A percentile compares a stretch with the other conserved stretches of the same genome.
phyloP scores from a whole-genome alignment of 2,888 invertebrate genomes.

The Bellardia bayeri region DNA sequence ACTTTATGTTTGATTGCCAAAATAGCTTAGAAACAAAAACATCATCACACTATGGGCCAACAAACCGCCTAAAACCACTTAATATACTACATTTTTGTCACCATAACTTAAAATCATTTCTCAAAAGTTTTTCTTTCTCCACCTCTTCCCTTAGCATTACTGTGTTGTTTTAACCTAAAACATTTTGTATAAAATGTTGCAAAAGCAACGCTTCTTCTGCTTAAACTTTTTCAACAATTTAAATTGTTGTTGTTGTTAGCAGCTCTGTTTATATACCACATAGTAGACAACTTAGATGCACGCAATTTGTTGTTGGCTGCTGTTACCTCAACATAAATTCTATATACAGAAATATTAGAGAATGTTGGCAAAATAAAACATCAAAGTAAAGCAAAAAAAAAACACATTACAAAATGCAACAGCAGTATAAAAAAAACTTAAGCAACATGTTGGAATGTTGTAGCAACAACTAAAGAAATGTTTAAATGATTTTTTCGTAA shows the following conservation, averaged over 20 bases:
- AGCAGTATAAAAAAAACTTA: conserved; percentile 36
- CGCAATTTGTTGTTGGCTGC: conserved; percentile 31
- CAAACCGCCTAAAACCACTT: too few relatives aligned
- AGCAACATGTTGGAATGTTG: conserved; percentile 75
- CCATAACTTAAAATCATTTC: conserved; percentile 6
- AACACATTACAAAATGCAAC: conserved; percentile 42
- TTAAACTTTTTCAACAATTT: conserved; percentile 9
- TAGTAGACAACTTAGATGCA: conserved; percentile 31
- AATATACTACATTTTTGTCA: conserved; percentile 14
- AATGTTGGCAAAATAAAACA: conserved; percentile 32
- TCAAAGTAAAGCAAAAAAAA: neutral
- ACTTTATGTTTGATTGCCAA: too few relatives aligned
- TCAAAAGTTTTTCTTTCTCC: neutral
- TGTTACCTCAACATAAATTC: conserved; percentile 21
- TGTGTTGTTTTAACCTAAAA: conserved; percentile 45
- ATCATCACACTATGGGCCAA: too few relatives aligned
- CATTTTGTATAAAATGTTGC: conserved; percentile 49
- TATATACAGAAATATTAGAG: conserved; percentile 38
- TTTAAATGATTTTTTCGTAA: conserved; percentile 43
- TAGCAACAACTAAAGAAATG: conserved; percentile 67
- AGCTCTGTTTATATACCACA: neutral
- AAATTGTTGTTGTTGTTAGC: conserved; percentile 7
- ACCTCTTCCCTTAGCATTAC: neutral
- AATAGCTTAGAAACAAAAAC: too few relatives aligned
- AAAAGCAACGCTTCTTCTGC: conserved; percentile 28